Evolutionary conservation across 2,113 vertebrate genomes (phyloP).

Genomic region (Bettongia penicillata): DNA sequence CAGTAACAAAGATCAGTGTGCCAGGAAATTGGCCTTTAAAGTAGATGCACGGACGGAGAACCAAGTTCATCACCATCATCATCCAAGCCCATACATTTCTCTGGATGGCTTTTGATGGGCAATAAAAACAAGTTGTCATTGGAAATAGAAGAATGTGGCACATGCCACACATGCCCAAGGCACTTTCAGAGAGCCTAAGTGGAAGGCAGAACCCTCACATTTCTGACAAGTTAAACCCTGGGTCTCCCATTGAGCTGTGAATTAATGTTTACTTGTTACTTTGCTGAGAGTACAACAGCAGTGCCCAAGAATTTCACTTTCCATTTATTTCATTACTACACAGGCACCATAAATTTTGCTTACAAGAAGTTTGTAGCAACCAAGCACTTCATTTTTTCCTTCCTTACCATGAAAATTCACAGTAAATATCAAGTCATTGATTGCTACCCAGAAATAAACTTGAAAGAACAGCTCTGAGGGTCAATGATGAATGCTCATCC

Average conservation of each 20-base stretch:
- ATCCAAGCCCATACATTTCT: slow-evolving; percentile 43
- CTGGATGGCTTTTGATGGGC: slow-evolving; percentile 36
- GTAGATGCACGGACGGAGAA: slow-evolving; percentile 21
- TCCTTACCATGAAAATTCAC: slow-evolving; percentile 70
- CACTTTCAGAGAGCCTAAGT: slow-evolving; percentile 26
- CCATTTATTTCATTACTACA: slow-evolving; percentile 50
- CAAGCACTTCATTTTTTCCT: slow-evolving; percentile 63
- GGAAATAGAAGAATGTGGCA: not conserved
- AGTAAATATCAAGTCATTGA: slow-evolving; percentile 80
- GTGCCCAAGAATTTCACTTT: slow-evolving; percentile 11
- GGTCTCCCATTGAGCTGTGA: slow-evolving; percentile 24
- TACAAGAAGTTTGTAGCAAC: slow-evolving; percentile 54
- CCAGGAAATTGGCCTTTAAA: slow-evolving; percentile 38
- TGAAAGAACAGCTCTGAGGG: slow-evolving; percentile 72
- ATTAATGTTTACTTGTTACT: slow-evolving; percentile 20
- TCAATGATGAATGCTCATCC: slow-evolving; percentile 62
- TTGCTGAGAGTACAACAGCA: not conserved
- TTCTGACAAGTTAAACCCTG: slow-evolving; percentile 52
- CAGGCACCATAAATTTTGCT: slow-evolving; percentile 68
- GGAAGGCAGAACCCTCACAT: slow-evolving; percentile 32
- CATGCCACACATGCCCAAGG: slow-evolving; percentile 37
- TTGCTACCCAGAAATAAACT: slow-evolving; percentile 64
- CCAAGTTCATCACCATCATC: not conserved
- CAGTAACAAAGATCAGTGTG: slow-evolving; percentile 47
- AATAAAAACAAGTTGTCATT: not conserved